Evolutionary conservation across 1,140 invertebrate species (phyloP), one percentile per base, ranked within the genome.

Genomic region (Melipona quadrifasciata): DNA sequence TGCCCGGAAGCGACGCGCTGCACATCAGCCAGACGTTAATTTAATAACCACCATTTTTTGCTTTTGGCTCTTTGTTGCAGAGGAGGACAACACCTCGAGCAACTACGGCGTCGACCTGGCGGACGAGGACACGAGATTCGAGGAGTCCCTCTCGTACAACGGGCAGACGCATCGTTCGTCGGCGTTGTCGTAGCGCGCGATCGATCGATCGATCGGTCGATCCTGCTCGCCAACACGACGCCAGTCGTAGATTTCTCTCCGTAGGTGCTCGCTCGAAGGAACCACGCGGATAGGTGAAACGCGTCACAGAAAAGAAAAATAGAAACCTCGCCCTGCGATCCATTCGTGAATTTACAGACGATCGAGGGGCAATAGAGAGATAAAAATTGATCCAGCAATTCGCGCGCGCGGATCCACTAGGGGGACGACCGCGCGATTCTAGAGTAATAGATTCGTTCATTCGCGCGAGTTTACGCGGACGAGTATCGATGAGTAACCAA

Each of bases 21-120:
- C 14, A n/a, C 34, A n/a, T 53, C 76, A 47, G 10, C 1, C 73
- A 12, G 76, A 16, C 21, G 24, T 80, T 80, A 68, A 80, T 81
- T 81, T 82, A 82, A 82, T 75, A 75, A 61, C 68, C 55, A 81
- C 57, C 70, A 67, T 79, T 57, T 79, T 57, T 21, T 24, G 74
- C 14, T 64, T 47, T 57, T 67, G 34, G 24, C 65, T 31, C 34
- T 88, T 89, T 91, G 88, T 92, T 92, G 17, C 92, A 93, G 93
- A 93, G 82, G 92, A 93, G 81, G 93, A 93, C 78, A 93, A 91
- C 58, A 93, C 92, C 58, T 93, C 93, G 75, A 91, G 91, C 76
- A 92, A 91, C 84, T 93, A 94, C 77, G 93, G 91, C 73, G 91
- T 94, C n/a, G 93, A 93, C 88, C 84, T 94, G 80, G 92, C 92